phyloP scores from a whole-genome alignment of 2,888 invertebrate species.

The Aleiodes testaceus region DNA sequence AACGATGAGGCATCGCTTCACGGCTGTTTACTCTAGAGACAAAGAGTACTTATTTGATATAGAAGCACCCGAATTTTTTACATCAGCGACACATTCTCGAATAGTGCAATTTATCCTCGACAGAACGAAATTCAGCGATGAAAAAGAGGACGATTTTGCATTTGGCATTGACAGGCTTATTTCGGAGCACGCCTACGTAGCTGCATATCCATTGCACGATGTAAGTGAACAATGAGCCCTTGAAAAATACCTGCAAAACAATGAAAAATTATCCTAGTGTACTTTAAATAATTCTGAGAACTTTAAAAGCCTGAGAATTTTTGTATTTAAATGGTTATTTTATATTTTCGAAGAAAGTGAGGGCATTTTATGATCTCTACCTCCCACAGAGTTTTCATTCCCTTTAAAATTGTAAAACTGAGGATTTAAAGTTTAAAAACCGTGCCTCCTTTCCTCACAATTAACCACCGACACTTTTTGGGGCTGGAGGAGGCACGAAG shows the following conservation, averaged over 20 bases:
- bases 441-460: background rate
- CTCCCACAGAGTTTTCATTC: background rate
- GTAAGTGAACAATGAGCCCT: constrained; percentile 73
- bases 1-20: constrained; percentile 84
- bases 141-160: constrained; percentile 81
- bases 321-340: background rate
- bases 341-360: background rate
- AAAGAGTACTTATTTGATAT: constrained; percentile 95
- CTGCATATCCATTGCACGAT: constrained; percentile 92
- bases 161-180: constrained; percentile 88
- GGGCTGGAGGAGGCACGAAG: background rate
- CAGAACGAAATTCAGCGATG: constrained; percentile 85
- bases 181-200: constrained; percentile 82
- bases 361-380: constrained; percentile 2
- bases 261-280: too few relatives aligned
- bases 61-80: constrained; percentile 87
- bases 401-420: background rate
- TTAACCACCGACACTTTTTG: background rate
- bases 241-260: too few relatives aligned
- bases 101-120: constrained; percentile 95
- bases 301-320: background rate
- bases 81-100: constrained; percentile 87
- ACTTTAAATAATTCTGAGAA: background rate
- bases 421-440: background rate
- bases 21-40: constrained; percentile 91